These are phyloP conservation scores for Gasterosteus aculeatus DNA, from an alignment of 2,113 vertebrate species.

Conservation along the genomic window DNA sequence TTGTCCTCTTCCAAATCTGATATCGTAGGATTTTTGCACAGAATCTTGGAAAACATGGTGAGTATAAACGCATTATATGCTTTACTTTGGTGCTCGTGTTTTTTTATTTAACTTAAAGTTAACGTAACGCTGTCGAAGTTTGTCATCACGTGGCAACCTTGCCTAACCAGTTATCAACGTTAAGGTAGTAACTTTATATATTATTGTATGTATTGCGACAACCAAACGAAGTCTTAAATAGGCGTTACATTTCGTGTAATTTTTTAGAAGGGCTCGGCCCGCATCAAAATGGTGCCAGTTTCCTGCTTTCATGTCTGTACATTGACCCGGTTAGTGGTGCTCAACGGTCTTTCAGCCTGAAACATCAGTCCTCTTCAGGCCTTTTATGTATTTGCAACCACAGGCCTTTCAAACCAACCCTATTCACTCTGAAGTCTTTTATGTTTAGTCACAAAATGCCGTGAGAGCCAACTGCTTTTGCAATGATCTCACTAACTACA, in stretches of 20 bases:
- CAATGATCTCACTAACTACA: rapidly evolving
- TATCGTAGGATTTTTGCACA: too few relatives aligned
- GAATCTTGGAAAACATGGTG: conserved; percentile 47
- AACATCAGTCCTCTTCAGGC: background rate
- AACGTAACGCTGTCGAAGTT: background rate
- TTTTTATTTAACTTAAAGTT: background rate
- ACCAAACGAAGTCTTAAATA: background rate
- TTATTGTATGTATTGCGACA: too few relatives aligned
- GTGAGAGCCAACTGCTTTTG: background rate
- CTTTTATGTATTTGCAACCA: conserved; percentile 7
- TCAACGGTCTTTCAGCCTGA: background rate
- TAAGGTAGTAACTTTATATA: background rate
- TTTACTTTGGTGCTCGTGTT: background rate
- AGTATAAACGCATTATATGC: background rate
- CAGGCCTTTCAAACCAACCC: conserved; percentile 5
- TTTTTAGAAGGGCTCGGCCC: background rate
- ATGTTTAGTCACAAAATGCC: background rate
- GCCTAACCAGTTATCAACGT: background rate
- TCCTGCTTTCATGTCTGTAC: background rate
- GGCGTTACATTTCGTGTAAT: background rate
- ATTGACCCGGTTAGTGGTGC: conserved; percentile 1
- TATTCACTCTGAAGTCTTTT: background rate
- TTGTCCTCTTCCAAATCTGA: background rate
- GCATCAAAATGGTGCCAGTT: background rate
- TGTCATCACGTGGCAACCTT: background rate